Conservation (phyloP, 1,140 invertebrate genomes). For the Pectinophora gossypiella region DNA sequence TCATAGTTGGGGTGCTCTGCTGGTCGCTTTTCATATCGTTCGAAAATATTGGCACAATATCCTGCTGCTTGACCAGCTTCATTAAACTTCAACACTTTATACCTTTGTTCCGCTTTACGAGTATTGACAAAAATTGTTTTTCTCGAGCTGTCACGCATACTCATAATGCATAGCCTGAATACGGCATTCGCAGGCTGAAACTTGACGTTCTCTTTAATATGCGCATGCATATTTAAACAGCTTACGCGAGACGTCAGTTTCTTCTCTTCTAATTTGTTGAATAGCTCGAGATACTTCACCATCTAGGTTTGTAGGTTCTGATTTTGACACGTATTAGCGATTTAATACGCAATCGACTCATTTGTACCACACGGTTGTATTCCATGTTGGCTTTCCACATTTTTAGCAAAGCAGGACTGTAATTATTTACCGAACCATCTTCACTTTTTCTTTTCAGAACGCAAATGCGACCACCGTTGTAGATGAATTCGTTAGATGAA, state of each 20-base stretch:
- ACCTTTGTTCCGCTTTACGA: conserved; percentile 43
- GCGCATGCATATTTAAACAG: conserved; percentile 30
- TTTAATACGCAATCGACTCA: conserved; percentile 48
- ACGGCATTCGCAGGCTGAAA: conserved; percentile 43
- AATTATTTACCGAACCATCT: conserved; percentile 22
- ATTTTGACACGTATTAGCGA: conserved; percentile 55
- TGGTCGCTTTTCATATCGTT: conserved; percentile 44
- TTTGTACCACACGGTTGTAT: conserved; percentile 33
- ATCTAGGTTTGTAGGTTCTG: conserved; percentile 38
- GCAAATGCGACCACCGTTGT: conserved; percentile 18
- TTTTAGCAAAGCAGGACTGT: conserved; percentile 16
- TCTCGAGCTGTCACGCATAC: conserved; percentile 32
- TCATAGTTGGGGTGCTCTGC: conserved; percentile 28
- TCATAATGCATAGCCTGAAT: conserved; percentile 43
- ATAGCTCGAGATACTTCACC: conserved; percentile 28
- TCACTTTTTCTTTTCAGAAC: conserved; percentile 18
- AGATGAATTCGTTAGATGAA: conserved; percentile 17
- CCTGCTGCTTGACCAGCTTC: conserved; percentile 25
- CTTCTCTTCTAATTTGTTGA: conserved; percentile 23
- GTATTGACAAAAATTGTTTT: conserved; percentile 45
- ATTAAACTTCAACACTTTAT: conserved; percentile 41
- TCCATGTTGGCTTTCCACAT: conserved; percentile 24
- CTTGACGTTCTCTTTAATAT: conserved; percentile 19
- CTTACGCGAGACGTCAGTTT: conserved; percentile 27
- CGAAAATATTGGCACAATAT: conserved; percentile 43